Percentiles rank a stretch among this genome's conserved stretches.
phyloP scores from a whole-genome alignment of 1,140 invertebrate species.

The Drosophila nigromelanica region DNA sequence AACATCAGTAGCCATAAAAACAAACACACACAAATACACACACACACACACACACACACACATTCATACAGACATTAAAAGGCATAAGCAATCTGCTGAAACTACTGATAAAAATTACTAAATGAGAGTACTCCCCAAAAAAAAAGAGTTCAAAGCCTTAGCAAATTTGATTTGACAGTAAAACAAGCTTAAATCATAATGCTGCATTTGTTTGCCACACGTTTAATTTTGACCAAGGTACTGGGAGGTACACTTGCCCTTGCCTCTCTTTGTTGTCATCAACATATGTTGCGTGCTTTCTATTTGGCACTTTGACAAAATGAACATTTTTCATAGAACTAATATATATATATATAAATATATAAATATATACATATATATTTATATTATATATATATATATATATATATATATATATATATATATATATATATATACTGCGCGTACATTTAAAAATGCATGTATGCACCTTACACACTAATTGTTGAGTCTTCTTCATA shows the following conservation, averaged over 20 bases:
- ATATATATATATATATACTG: slow-evolving; percentile 19
- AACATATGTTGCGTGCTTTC: slow-evolving; percentile 41
- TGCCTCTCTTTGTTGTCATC: slow-evolving; percentile 61
- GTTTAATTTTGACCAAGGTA: neutral
- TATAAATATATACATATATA: slow-evolving; percentile 38
- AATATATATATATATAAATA: slow-evolving; percentile 26
- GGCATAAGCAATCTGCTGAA: slow-evolving; percentile 14
- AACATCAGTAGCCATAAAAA: slow-evolving; percentile 22
- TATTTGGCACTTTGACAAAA: slow-evolving; percentile 35
- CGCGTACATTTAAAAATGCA: too few species aligned
- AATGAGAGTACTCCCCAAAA: neutral
- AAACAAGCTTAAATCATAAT: slow-evolving; percentile 1
- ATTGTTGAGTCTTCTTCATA: slow-evolving; percentile 78
- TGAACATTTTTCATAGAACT: slow-evolving; percentile 15
- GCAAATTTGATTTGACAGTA: slow-evolving; percentile 19
- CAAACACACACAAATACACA: slow-evolving; percentile 20
- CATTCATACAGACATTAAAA: slow-evolving; percentile 11
- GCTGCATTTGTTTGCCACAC: slow-evolving; percentile 67
- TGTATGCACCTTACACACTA: slow-evolving; percentile 38
- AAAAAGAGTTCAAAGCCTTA: slow-evolving; percentile 7
- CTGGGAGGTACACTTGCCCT: slow-evolving; percentile 33
- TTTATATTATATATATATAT: slow-evolving; percentile 18
- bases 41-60: slow-evolving; percentile 7
- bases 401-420: slow-evolving; percentile 26
- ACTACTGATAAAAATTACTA: slow-evolving; percentile 6